phyloP scores from a whole-genome alignment of 1,140 invertebrate genomes.

The Sycophaga agraensis region DNA sequence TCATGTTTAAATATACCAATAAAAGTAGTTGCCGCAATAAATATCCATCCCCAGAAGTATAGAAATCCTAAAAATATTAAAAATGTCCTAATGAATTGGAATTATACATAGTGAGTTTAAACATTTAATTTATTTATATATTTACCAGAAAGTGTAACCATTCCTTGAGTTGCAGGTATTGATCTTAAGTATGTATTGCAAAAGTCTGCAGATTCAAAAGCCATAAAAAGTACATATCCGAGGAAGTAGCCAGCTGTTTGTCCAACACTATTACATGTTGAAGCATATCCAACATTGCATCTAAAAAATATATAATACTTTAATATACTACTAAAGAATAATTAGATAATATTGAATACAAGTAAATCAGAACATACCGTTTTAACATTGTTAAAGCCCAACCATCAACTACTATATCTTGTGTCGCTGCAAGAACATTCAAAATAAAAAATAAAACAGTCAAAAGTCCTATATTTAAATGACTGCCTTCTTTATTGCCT shows the following conservation, averaged over 20 bases:
- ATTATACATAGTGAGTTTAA: background rate
- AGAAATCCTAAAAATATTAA: conserved; percentile 73
- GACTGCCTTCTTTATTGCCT: conserved; percentile 60
- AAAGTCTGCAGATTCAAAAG: conserved; percentile 95
- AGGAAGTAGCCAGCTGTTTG: conserved; percentile 98
- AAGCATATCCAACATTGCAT: conserved; percentile 97
- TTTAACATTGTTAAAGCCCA: conserved; percentile 99
- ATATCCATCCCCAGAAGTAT: conserved; percentile 93
- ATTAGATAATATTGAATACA: background rate
- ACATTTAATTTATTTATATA: background rate
- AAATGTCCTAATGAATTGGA: background rate
- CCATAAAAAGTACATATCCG: conserved; percentile 96
- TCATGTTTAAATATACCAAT: conserved; percentile 90
- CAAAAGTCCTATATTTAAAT: conserved; percentile 80
- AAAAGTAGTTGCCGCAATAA: conserved; percentile 87
- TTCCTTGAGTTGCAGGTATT: conserved; percentile 66
- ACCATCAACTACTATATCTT: conserved; percentile 99
- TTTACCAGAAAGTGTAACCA: conserved; percentile 84
- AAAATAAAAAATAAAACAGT: conserved; percentile 88
- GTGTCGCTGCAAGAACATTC: conserved; percentile 96
- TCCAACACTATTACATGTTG: conserved; percentile 97
- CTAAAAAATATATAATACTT: conserved; percentile 42
- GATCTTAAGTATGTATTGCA: conserved; percentile 90
- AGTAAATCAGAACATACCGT: conserved; percentile 56
- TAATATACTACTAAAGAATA: too few relatives aligned